These are phyloP conservation scores for Herpailurus yagouaroundi DNA, from an alignment of 2,113 vertebrate genomes.

Conservation along the genomic window DNA sequence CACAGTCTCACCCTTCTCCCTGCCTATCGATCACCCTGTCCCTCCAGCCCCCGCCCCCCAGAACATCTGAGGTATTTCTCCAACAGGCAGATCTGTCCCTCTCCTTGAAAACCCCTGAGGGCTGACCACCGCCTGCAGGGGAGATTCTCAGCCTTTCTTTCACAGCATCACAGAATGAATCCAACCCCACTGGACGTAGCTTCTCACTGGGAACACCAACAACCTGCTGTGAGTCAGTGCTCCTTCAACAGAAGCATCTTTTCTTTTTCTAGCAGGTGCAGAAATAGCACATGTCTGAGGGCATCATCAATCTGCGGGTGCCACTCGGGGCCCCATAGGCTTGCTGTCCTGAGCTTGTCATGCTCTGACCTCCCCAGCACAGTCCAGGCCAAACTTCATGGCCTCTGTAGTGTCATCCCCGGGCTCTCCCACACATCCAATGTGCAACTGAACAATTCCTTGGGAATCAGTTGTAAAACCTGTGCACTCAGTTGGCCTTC, in stretches of 20 bases:
- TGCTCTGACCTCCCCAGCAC: neutral
- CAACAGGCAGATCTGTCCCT: neutral
- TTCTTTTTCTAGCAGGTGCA: neutral
- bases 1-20: neutral
- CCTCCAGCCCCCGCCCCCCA: neutral
- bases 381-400: neutral
- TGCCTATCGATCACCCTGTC: too few relatives aligned
- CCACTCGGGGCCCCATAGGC: neutral
- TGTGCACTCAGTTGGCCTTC: neutral
- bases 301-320: rapidly evolving
- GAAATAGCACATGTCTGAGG: neutral
- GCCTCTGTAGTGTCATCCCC: neutral
- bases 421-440: neutral
- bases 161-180: neutral
- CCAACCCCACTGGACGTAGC: too few relatives aligned
- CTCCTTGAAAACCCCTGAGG: neutral
- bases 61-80: neutral
- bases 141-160: neutral
- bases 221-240: neutral
- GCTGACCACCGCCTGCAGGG: neutral
- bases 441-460: neutral
- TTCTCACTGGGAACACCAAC: rapidly evolving
- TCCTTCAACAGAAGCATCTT: neutral
- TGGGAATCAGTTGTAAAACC: neutral
- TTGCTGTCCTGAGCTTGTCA: neutral